Percentiles rank a stretch among this genome's conserved stretches.
Evolutionary conservation across 2,797 vertebrate genomes (phyloP).

Genomic region (Rhincodon typus): DNA sequence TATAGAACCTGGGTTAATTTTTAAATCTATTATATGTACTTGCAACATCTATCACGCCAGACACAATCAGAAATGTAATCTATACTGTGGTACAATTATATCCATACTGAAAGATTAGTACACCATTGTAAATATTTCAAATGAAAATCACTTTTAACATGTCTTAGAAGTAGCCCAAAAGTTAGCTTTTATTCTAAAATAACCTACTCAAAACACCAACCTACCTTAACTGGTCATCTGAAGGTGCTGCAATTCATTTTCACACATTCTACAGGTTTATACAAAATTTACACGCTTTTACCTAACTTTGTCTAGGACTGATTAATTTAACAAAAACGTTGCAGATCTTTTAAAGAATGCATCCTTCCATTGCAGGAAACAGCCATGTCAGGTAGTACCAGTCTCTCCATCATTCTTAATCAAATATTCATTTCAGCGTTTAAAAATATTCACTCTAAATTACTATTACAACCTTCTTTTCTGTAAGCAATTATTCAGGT

Average conservation of each 20-base stretch:
- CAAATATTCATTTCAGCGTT: neutral
- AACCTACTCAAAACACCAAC: neutral
- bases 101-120: neutral
- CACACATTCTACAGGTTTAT: neutral
- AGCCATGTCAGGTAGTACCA: neutral
- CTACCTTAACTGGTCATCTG: neutral
- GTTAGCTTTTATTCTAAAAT: neutral
- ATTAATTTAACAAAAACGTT: too few relatives aligned
- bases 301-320: neutral
- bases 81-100: neutral
- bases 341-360: neutral
- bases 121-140: neutral
- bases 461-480: neutral
- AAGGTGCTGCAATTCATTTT: neutral
- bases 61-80: neutral
- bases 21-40: too few relatives aligned
- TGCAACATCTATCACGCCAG: neutral
- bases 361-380: neutral
- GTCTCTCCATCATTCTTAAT: neutral
- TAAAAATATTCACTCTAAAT: neutral
- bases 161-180: neutral
- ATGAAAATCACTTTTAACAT: neutral
- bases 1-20: neutral
- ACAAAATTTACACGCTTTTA: neutral
- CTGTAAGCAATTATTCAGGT: constrained; percentile 54